Evolutionary conservation across 2,797 vertebrate species (phyloP), one percentile per base, ranked within the genome.

Genomic region (Dromococcyx pavoninus): DNA sequence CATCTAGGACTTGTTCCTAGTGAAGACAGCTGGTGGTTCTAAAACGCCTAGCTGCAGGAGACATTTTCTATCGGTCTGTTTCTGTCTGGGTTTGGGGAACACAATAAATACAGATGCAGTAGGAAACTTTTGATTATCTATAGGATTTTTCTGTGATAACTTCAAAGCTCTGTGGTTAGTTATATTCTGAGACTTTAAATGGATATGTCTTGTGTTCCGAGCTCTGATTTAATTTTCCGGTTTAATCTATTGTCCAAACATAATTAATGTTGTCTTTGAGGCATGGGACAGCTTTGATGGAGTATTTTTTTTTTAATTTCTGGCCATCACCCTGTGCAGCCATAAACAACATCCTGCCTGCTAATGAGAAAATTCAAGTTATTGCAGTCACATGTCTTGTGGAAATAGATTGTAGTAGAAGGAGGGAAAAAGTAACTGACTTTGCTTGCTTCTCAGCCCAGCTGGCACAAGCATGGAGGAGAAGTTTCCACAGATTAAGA

Each of bases 101-200:
- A 93, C 89, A 84, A 64, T 88, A 85, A 89, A 92, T 76, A 66
- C 91, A 94, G 94, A 96, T 97, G 87, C 84, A 75, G 81, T 92
- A 93, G 79, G 94, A 94, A 94, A 95, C 85, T 95, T 91, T n/a
- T 93, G 83, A 96, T 96, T 95, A 91, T 94, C 95, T 85, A 32
- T 91, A 72, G 53, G 71, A 41, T 74, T 95, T 95, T 96, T 93
- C 91, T 93, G 71, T 90, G 74, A 51, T 80, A 79, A 85, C 90
- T 95, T 96, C 96, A 96, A 96, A 97, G 96, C 71, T 82, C 71
- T 91, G 74, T 79, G 86, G 91, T 94, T 94, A 86, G 88, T 93
- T 85, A 46, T 80, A 61, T 74, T 91, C 71, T n/a, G 56, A 71
- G 67, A 74, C 57, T 90, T 90, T 85, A 96, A 94, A 74, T 86